Percentiles rank a stretch among this genome's conserved stretches.
These are phyloP conservation scores for Drosophila macrospina DNA, from an alignment of 2,888 invertebrate genomes.

Conservation along the genomic window DNA sequence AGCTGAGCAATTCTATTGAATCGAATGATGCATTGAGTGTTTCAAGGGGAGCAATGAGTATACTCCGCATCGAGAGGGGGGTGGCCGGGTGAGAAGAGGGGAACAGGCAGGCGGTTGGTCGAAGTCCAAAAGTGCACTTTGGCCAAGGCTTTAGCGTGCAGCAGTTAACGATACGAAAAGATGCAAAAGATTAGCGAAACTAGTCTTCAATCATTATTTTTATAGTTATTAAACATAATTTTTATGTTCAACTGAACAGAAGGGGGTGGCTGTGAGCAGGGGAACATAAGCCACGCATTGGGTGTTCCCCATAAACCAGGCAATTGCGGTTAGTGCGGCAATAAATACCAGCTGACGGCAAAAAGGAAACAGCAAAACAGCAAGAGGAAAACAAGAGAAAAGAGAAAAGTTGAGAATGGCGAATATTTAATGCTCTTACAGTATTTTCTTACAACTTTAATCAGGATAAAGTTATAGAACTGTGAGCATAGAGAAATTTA, in stretches of 20 bases:
- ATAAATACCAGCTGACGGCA: slow-evolving; percentile 54
- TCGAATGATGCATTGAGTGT: slow-evolving; percentile 53
- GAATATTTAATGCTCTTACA: neutral
- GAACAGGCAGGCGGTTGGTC: neutral
- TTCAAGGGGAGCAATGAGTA: neutral
- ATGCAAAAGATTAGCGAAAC: slow-evolving; percentile 54
- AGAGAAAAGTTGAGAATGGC: neutral
- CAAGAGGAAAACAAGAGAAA: slow-evolving; percentile 11
- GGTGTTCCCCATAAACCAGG: slow-evolving; percentile 50
- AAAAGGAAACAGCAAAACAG: slow-evolving; percentile 13
- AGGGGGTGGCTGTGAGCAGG: neutral
- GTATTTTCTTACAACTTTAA: neutral
- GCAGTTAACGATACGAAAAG: slow-evolving; percentile 66
- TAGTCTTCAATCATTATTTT: slow-evolving; percentile 35
- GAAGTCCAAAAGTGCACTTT: slow-evolving; percentile 41
- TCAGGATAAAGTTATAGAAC: neutral
- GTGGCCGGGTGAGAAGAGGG: neutral
- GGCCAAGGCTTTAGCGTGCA: slow-evolving; percentile 25
- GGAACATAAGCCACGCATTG: slow-evolving; percentile 20
- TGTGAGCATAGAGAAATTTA: neutral
- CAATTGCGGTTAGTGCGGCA: slow-evolving; percentile 55
- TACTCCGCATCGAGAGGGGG: neutral
- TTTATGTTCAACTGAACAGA: slow-evolving; percentile 12
- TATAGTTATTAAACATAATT: slow-evolving; percentile 50
- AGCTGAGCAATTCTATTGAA: slow-evolving; percentile 51